Evolutionary conservation across 1,140 invertebrate genomes (phyloP).

Genomic region (Drosophila murphyi): DNA sequence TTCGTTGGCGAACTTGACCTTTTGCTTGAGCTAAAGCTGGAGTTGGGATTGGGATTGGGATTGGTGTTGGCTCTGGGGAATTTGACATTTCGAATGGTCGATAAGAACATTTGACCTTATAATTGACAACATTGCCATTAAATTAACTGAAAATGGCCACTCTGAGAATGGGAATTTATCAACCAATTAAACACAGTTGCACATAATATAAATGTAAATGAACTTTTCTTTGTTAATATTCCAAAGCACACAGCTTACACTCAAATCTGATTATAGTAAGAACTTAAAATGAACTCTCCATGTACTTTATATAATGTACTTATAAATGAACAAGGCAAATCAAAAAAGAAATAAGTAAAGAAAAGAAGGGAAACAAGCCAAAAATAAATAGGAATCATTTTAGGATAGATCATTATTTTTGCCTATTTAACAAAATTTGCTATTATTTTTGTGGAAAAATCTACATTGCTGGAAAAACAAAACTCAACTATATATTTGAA

Average conservation of each 20-base stretch:
- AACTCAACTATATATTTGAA: too few species aligned
- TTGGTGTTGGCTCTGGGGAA: neutral
- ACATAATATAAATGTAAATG: neutral
- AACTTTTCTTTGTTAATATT: neutral
- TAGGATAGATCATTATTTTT: too few species aligned
- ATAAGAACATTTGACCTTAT: slow-evolving; percentile 24
- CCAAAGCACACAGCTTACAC: slow-evolving; percentile 6
- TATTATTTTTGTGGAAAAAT: too few species aligned
- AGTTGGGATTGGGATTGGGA: neutral
- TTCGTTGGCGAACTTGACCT: slow-evolving; percentile 15
- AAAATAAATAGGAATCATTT: too few species aligned
- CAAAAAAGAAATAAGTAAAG: neutral
- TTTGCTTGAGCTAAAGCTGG: neutral
- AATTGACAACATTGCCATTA: slow-evolving; percentile 14
- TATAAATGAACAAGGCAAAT: neutral
- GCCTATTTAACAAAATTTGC: too few species aligned
- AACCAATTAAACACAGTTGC: neutral
- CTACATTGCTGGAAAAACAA: too few species aligned
- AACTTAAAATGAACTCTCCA: slow-evolving; percentile 17
- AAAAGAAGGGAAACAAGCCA: neutral
- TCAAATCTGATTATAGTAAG: slow-evolving; percentile 6
- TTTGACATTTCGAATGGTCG: slow-evolving; percentile 2
- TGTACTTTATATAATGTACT: slow-evolving; percentile 7
- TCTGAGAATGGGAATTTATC: neutral
- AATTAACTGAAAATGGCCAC: slow-evolving; percentile 12